Percentiles rank a stretch among this genome's conserved stretches.
Conservation (phyloP, 2,113 vertebrate species). For the Henicopernis longicauda region DNA sequence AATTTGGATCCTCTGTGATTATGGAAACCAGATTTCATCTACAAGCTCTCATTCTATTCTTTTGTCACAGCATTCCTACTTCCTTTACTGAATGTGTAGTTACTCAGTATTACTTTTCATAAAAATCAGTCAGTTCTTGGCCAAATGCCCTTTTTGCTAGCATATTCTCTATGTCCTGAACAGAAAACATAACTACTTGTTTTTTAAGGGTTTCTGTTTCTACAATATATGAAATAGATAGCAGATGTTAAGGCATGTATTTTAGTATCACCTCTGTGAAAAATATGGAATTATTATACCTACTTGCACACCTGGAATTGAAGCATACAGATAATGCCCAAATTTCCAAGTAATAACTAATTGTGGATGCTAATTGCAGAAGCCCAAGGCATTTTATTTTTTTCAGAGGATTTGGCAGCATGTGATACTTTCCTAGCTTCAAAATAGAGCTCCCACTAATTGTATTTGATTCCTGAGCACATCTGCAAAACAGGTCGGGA, state of each 20-base stretch:
- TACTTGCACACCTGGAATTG: background rate
- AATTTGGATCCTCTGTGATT: background rate
- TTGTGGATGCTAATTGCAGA: background rate
- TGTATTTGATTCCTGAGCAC: background rate
- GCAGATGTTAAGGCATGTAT: background rate
- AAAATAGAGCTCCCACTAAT: background rate
- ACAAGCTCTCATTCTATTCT: background rate
- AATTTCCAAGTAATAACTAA: background rate
- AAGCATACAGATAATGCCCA: background rate
- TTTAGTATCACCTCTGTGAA: background rate
- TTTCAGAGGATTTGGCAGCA: background rate
- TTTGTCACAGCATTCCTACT: background rate
- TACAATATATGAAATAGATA: background rate
- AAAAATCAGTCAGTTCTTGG: background rate
- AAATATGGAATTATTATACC: background rate
- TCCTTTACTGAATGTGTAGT: background rate
- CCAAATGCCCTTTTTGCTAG: background rate
- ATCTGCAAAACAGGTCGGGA: background rate
- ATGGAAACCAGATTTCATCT: background rate
- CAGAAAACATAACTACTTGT: background rate
- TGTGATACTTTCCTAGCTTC: background rate
- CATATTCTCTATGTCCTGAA: background rate
- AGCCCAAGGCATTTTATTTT: background rate
- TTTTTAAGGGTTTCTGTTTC: background rate
- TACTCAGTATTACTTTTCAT: background rate